Evolutionary conservation across 2,113 vertebrate species (phyloP), one percentile per base, ranked within the genome.

Genomic region (Elephas maximus): DNA sequence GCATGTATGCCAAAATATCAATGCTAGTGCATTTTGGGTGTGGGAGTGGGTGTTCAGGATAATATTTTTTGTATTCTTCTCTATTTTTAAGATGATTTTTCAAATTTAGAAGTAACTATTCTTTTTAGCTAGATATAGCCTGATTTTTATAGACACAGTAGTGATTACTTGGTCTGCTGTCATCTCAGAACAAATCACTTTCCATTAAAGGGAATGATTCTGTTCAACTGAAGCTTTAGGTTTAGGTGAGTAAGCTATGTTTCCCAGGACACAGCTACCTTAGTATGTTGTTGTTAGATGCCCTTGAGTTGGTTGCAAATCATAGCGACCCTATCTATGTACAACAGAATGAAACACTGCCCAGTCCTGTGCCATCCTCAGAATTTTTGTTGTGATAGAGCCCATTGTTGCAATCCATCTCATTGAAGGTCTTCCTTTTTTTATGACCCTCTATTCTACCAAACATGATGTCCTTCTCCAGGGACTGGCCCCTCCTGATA

Each of bases 61-160:
- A 20, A 21, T 73, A 14, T 81, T 15, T 63, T 57, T n/a, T 87
- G n/a, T 71, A 41, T 1, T 91, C 9, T 1, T 91, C 9, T 74
- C 51, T n/a, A 11, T 80, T 92, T 84, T 51, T 2, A 67, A 82
- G 90, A 44, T 21, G 26, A 44, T 28, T 23, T 57, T 80, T 69
- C 14, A 71, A 88, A 41, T 91, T 93, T 41, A 76, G 76, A 94
- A 77, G 28, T 60, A 41, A 69, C 23, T 17, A 14, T 30, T 91
- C 74, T 28, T 45, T 24, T 53, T 86, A 86, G 37, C 4, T 60
- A 73, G 7, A 44, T 48, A 20, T 78, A 62, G 21, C 53, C 83
- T 96, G 33, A 10, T 88, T 91, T 96, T 81, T 65, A 69, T 73
- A 57, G 37, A 33, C 73, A 74, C 73, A 78, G 53, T 28, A 23